These are phyloP conservation scores for Tetramorium parvispinum DNA, from an alignment of 1,140 invertebrate genomes.

Conservation along the genomic window DNA sequence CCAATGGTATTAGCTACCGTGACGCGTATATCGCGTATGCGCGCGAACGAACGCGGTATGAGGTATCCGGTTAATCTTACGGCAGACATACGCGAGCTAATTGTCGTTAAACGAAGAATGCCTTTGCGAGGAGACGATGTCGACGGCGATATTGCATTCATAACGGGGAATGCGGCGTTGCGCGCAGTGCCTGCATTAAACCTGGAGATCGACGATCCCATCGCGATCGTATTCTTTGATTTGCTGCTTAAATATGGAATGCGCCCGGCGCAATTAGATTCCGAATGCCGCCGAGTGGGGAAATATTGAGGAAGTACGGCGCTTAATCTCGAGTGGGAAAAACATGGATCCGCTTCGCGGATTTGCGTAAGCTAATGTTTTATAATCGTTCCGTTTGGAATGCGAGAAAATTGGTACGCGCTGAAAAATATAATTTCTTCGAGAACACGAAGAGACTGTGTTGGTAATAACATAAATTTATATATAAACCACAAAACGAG, in stretches of 20 bases:
- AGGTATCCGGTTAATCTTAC: constrained; percentile 35
- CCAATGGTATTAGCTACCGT: constrained; percentile 40
- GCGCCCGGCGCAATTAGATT: constrained; percentile 43
- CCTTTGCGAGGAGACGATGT: constrained; percentile 30
- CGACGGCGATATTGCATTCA: constrained; percentile 49
- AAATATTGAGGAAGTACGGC: constrained; percentile 6
- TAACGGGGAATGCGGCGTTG: constrained; percentile 36
- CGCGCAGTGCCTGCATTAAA: constrained; percentile 38
- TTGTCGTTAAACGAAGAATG: constrained; percentile 56
- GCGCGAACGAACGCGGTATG: neutral
- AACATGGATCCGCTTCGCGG: constrained; percentile 5
- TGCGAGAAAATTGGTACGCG: neutral
- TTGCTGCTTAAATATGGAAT: constrained; percentile 49
- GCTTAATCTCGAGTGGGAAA: neutral
- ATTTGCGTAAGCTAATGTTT: constrained; percentile 17
- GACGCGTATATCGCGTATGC: neutral
- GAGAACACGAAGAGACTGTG: neutral
- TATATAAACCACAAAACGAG: neutral
- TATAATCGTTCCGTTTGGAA: neutral
- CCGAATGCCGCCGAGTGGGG: neutral
- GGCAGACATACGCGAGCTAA: constrained; percentile 48
- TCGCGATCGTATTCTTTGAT: constrained; percentile 45
- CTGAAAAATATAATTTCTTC: neutral
- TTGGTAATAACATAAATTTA: neutral
- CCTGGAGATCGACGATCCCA: constrained; percentile 7